phyloP scores from a whole-genome alignment of 1,140 invertebrate species.

The Apolygus lucorum region DNA sequence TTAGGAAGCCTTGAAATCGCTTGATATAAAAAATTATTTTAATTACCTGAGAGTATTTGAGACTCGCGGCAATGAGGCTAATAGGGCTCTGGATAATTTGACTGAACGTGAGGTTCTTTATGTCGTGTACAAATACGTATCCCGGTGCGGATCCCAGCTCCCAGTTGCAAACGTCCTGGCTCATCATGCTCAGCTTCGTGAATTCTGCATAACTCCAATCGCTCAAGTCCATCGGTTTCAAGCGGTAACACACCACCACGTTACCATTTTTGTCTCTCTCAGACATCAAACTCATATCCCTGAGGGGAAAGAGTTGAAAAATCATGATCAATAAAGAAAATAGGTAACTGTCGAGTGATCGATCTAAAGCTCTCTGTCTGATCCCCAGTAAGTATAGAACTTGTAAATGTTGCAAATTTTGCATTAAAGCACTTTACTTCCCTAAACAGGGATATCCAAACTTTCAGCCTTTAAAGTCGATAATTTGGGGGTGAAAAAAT shows the following conservation, averaged over 20 bases:
- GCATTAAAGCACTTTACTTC: too few relatives aligned
- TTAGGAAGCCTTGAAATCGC: too few relatives aligned
- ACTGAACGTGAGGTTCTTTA: slow-evolving; percentile 26
- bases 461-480: too few relatives aligned
- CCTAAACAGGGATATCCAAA: too few relatives aligned
- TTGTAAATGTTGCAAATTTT: too few relatives aligned
- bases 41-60: slow-evolving; percentile 31
- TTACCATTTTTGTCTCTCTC: neutral
- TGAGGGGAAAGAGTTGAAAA: too few relatives aligned
- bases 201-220: slow-evolving; percentile 24
- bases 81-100: slow-evolving; percentile 26
- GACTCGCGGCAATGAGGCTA: neutral
- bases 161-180: slow-evolving; percentile 26
- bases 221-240: slow-evolving; percentile 14
- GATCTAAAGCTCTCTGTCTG: too few relatives aligned
- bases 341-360: too few relatives aligned
- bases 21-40: too few relatives aligned
- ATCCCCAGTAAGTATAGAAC: too few relatives aligned
- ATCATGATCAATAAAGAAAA: too few relatives aligned
- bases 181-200: slow-evolving; percentile 24
- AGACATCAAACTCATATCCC: slow-evolving; percentile 13
- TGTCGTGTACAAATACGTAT: slow-evolving; percentile 31
- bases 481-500: too few relatives aligned
- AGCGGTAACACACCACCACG: neutral
- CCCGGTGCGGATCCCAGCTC: slow-evolving; percentile 30